phyloP scores from a whole-genome alignment of 2,797 vertebrate genomes.

The Myiotriccus ornatus region DNA sequence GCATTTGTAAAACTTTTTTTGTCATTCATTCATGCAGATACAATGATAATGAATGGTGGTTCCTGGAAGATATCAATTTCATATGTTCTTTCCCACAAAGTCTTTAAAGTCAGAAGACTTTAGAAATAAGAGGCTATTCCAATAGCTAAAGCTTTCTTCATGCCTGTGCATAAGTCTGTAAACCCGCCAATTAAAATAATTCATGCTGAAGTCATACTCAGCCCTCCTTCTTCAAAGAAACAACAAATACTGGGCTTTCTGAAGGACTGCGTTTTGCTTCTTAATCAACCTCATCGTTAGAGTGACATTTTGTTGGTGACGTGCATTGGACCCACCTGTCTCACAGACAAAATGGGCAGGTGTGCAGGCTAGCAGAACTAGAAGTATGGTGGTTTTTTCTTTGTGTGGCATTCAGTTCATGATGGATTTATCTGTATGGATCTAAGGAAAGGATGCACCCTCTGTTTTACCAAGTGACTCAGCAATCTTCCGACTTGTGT shows the following conservation, averaged over 20 bases:
- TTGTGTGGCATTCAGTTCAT: background rate
- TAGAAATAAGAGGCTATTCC: slow-evolving; percentile 30
- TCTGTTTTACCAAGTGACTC: background rate
- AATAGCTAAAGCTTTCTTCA: slow-evolving; percentile 20
- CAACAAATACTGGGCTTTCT: slow-evolving; percentile 1
- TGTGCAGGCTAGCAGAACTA: background rate
- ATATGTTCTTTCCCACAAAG: slow-evolving; percentile 6
- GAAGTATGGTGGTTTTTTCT: background rate
- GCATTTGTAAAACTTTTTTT: slow-evolving; percentile 40
- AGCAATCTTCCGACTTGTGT: background rate
- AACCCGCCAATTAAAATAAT: slow-evolving; percentile 56
- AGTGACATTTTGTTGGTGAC: background rate
- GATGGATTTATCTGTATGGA: background rate
- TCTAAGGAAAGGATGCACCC: background rate
- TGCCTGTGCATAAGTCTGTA: slow-evolving; percentile 32
- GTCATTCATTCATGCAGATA: slow-evolving; percentile 56
- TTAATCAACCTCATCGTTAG: background rate
- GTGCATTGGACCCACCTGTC: background rate
- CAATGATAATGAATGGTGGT: slow-evolving; percentile 35
- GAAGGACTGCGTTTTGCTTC: background rate
- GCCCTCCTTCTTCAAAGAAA: slow-evolving; percentile 17
- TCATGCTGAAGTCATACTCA: slow-evolving; percentile 21
- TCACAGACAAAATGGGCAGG: background rate
- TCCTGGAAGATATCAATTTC: slow-evolving; percentile 39
- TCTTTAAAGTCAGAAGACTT: slow-evolving; percentile 43